phyloP scores from a whole-genome alignment of 2,888 invertebrate genomes.

The Agrilus biguttatus region DNA sequence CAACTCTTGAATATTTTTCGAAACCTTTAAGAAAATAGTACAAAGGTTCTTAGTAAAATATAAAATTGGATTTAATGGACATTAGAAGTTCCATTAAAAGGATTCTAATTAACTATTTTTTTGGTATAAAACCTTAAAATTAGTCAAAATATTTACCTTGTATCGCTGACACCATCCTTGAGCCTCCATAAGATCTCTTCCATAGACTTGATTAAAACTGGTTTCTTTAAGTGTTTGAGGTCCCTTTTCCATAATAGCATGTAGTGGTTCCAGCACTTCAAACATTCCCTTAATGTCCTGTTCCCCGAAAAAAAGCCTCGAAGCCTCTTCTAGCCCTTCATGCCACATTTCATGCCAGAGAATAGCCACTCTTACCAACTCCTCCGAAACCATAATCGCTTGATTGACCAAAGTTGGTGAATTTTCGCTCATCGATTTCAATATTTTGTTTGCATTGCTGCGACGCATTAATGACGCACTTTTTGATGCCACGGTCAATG shows the following conservation, averaged over 20 bases:
- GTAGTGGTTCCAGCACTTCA: conserved; percentile 85
- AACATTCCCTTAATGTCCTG: conserved; percentile 94
- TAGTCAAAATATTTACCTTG: conserved; percentile 32
- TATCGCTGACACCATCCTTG: conserved; percentile 91
- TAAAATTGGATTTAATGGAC: too few relatives aligned
- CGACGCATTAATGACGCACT: conserved; percentile 73
- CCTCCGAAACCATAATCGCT: conserved; percentile 92
- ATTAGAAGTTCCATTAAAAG: too few relatives aligned
- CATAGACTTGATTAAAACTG: conserved; percentile 93
- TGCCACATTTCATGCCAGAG: conserved; percentile 99
- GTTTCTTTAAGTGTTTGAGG: conserved; percentile 94
- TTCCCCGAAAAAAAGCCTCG: conserved; percentile 87
- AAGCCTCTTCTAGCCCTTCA: conserved; percentile 92
- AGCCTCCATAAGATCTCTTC: conserved; percentile 85
- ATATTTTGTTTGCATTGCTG: conserved; percentile 84
- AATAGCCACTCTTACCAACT: conserved; percentile 93
- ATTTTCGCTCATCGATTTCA: conserved; percentile 92
- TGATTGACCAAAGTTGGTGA: conserved; percentile 85
- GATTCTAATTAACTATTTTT: too few relatives aligned
- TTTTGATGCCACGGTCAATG: conserved; percentile 93
- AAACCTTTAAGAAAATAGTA: conserved; percentile 39
- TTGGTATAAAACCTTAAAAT: too few relatives aligned
- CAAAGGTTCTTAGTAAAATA: too few relatives aligned
- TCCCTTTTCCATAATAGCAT: conserved; percentile 84
- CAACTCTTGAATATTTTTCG: conserved; percentile 77